Conservation (phyloP, 1,140 invertebrate genomes). For the Oryzaephilus surinamensis region DNA sequence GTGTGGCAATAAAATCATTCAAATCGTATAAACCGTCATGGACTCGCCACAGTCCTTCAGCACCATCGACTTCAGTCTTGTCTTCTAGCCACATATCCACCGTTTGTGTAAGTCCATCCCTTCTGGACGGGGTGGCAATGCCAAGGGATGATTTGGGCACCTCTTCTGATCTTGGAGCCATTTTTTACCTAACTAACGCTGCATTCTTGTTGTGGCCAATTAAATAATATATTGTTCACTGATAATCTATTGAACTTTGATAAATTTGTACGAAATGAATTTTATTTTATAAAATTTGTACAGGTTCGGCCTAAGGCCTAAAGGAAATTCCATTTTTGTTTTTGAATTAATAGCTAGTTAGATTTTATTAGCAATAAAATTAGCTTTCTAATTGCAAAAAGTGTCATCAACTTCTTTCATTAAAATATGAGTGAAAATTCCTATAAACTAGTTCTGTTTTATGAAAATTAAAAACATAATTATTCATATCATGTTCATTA, state of each 20-base stretch:
- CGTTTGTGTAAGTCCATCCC: slow-evolving; percentile 9
- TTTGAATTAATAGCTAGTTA: too few relatives aligned
- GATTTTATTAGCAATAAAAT: too few relatives aligned
- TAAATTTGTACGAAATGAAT: too few relatives aligned
- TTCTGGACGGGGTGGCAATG: slow-evolving; percentile 15
- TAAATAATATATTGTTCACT: background rate
- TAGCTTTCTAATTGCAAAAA: too few relatives aligned
- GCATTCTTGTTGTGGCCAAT: background rate
- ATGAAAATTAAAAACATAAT: too few relatives aligned
- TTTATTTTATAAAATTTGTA: too few relatives aligned
- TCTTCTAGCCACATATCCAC: slow-evolving; percentile 23
- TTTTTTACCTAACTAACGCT: slow-evolving; percentile 6
- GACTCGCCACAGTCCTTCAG: slow-evolving; percentile 69
- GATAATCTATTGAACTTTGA: background rate
- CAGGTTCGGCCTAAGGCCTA: too few relatives aligned
- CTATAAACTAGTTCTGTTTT: too few relatives aligned
- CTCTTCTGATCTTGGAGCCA: slow-evolving; percentile 15
- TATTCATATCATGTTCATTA: too few relatives aligned
- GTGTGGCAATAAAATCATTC: slow-evolving; percentile 49
- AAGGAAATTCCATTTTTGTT: too few relatives aligned
- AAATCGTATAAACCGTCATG: slow-evolving; percentile 66
- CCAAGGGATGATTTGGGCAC: slow-evolving; percentile 12
- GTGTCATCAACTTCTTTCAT: too few relatives aligned
- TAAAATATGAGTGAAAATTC: too few relatives aligned
- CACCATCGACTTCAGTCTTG: slow-evolving; percentile 43